Evolutionary conservation across 2,888 invertebrate genomes (phyloP).

Genomic region (Drosophila anomelani): DNA sequence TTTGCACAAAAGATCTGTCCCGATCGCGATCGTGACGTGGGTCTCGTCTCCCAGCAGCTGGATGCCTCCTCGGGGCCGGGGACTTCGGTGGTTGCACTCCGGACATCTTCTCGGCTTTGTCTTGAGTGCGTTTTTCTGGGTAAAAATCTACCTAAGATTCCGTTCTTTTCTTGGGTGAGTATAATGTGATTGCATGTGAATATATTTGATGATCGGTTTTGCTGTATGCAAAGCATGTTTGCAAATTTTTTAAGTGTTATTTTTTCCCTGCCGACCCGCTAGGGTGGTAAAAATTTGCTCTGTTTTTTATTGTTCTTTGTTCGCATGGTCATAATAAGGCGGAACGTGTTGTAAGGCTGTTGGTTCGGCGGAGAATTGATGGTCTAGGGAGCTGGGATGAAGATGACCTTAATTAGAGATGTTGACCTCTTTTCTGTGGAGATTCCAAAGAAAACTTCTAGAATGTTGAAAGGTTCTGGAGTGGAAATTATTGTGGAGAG

Average conservation of each 20-base stretch:
- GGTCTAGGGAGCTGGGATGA: constrained; percentile 14
- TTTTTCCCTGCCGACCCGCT: constrained; percentile 28
- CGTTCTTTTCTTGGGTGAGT: constrained; percentile 15
- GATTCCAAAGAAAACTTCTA: constrained; percentile 6
- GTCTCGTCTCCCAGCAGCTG: constrained; percentile 58
- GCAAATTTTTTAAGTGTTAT: constrained; percentile 69
- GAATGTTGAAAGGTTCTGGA: constrained; percentile 1
- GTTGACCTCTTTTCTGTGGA: constrained; percentile 54
- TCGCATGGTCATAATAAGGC: constrained; percentile 71
- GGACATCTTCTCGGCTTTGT: constrained; percentile 36
- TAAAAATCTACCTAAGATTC: constrained; percentile 33
- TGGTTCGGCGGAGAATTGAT: constrained; percentile 12
- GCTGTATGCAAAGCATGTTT: constrained; percentile 74
- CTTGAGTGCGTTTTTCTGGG: constrained; percentile 33
- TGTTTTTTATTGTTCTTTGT: constrained; percentile 54
- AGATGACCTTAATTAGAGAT: constrained; percentile 65
- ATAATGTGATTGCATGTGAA: constrained; percentile 50
- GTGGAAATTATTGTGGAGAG: not conserved
- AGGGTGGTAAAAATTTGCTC: constrained; percentile 40
- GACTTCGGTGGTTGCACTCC: constrained; percentile 41
- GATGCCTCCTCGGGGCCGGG: constrained; percentile 32
- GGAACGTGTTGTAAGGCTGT: constrained; percentile 54
- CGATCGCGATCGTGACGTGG: constrained; percentile 43
- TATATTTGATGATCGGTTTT: constrained; percentile 71
- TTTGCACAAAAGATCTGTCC: constrained; percentile 55